phyloP scores from a whole-genome alignment of 2,797 vertebrate genomes.

The Poeciliopsis infans region DNA sequence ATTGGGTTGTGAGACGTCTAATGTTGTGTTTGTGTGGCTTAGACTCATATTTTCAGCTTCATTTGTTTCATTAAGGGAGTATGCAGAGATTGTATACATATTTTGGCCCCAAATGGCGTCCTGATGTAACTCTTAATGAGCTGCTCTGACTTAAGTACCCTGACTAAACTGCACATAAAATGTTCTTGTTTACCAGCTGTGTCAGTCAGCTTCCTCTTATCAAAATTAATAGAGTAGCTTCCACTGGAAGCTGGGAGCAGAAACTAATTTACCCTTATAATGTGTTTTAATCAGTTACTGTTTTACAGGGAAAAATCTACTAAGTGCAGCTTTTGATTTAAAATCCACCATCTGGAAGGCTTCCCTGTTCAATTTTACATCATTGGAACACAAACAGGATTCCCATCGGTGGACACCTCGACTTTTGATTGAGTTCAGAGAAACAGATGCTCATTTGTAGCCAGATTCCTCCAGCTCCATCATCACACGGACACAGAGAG shows the following conservation, averaged over 20 bases:
- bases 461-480: slow-evolving; percentile 52
- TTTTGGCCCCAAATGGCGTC: slow-evolving; percentile 19
- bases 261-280: slow-evolving; percentile 9
- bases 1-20: slow-evolving; percentile 46
- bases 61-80: slow-evolving; percentile 43
- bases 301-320: slow-evolving; percentile 24
- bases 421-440: slow-evolving; percentile 70
- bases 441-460: slow-evolving; percentile 63
- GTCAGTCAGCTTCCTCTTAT: slow-evolving; percentile 20
- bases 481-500: slow-evolving; percentile 32
- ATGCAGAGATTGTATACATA: slow-evolving; percentile 3
- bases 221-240: slow-evolving; percentile 27
- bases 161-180: slow-evolving; percentile 9
- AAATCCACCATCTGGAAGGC: slow-evolving; percentile 25
- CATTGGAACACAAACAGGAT: slow-evolving; percentile 43
- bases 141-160: slow-evolving; percentile 33
- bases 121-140: slow-evolving; percentile 33
- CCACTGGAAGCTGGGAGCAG: neutral
- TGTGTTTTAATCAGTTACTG: slow-evolving; percentile 32
- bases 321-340: slow-evolving; percentile 28
- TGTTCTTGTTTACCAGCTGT: slow-evolving; percentile 17
- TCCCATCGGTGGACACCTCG: slow-evolving; percentile 49
- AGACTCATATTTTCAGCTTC: slow-evolving; percentile 24
- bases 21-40: slow-evolving; percentile 39
- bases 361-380: slow-evolving; percentile 23